phyloP scores from a whole-genome alignment of 2,888 invertebrate genomes.

The Melipona bicolor region DNA sequence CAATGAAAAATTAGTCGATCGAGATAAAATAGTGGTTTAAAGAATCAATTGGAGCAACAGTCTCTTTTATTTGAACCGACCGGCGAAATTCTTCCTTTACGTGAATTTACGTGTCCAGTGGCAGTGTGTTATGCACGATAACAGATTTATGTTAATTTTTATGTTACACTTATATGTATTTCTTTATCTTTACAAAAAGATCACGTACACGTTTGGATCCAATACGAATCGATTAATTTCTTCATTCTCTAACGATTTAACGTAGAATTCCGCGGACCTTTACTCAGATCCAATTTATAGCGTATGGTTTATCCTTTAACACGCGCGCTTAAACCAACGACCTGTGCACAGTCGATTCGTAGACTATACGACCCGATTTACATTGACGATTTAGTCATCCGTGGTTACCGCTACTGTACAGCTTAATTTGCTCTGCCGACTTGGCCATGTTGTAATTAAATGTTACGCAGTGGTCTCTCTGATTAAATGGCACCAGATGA shows the following conservation, averaged over 20 bases:
- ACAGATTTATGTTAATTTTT: constrained; percentile 67
- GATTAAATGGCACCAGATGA: not conserved
- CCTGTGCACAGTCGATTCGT: not conserved
- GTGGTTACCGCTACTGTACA: not conserved
- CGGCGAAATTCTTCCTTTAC: constrained; percentile 31
- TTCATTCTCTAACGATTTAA: not conserved
- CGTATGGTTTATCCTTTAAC: constrained; percentile 14
- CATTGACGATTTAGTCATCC: constrained; percentile 9
- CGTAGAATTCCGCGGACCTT: constrained; percentile 6
- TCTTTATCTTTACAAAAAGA: constrained; percentile 69
- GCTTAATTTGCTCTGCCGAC: not conserved
- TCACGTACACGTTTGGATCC: constrained; percentile 51
- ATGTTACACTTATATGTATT: constrained; percentile 71
- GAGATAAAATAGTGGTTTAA: constrained; percentile 8
- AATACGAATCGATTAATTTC: constrained; percentile 40
- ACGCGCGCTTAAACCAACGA: not conserved
- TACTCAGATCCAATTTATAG: not conserved
- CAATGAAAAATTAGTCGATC: not conserved
- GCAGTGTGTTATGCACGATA: constrained; percentile 74
- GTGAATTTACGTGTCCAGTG: constrained; percentile 67
- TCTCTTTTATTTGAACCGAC: constrained; percentile 22
- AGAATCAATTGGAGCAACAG: constrained; percentile 34
- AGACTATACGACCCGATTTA: constrained; percentile 17
- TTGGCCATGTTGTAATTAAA: constrained; percentile 11
- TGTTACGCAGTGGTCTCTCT: constrained; percentile 1